Conservation (phyloP, 2,888 invertebrate genomes). For the Euzophera pinguis region DNA sequence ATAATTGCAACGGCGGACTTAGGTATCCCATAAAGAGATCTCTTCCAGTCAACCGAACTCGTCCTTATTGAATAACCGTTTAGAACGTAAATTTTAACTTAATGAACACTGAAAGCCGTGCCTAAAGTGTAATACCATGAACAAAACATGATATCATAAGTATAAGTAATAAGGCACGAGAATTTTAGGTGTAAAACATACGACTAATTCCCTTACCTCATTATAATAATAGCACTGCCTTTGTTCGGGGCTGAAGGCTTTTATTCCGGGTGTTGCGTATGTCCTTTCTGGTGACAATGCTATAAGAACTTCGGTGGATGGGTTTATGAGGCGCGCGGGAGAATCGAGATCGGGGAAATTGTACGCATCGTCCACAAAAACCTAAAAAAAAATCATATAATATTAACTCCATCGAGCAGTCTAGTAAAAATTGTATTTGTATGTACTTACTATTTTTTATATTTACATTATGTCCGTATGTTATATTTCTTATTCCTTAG, state of each 20-base stretch:
- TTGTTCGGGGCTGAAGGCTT: constrained; percentile 57
- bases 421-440: too few relatives aligned
- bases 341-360: constrained; percentile 83
- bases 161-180: neutral
- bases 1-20: too few relatives aligned
- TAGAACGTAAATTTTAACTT: too few relatives aligned
- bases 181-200: neutral
- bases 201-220: constrained; percentile 57
- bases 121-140: too few relatives aligned
- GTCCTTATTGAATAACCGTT: too few relatives aligned
- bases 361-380: constrained; percentile 82
- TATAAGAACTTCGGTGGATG: constrained; percentile 79
- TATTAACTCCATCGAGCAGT: too few relatives aligned
- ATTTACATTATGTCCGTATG: too few relatives aligned
- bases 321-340: constrained; percentile 78
- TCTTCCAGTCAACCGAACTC: too few relatives aligned
- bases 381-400: constrained; percentile 42
- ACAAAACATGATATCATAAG: neutral
- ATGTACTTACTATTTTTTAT: too few relatives aligned
- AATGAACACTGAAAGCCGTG: too few relatives aligned
- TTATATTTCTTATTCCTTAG: too few relatives aligned
- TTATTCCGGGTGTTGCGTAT: constrained; percentile 79
- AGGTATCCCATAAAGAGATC: too few relatives aligned
- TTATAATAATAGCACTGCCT: constrained; percentile 81
- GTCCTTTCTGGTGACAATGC: constrained; percentile 83